Conservation (phyloP, 2,113 vertebrate species). For the Oplegnathus fasciatus region DNA sequence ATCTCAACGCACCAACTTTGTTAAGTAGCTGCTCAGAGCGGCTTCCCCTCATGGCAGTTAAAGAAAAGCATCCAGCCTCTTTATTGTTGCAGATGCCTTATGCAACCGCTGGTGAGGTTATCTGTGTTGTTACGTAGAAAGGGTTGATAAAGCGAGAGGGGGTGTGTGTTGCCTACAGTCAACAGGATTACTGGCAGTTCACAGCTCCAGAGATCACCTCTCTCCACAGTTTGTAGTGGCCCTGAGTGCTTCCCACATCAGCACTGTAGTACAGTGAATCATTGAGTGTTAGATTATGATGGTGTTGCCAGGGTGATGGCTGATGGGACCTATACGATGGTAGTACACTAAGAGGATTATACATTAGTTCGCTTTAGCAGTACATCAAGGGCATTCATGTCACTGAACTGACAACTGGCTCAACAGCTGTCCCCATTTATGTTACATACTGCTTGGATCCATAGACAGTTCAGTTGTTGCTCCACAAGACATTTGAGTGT, state of each 20-base stretch:
- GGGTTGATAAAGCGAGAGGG: slow-evolving; percentile 25
- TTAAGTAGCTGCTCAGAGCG: slow-evolving; percentile 35
- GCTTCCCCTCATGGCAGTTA: slow-evolving; percentile 4
- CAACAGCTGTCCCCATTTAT: slow-evolving; percentile 33
- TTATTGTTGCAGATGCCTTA: slow-evolving; percentile 43
- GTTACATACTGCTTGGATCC: not conserved
- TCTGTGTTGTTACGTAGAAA: slow-evolving; percentile 27
- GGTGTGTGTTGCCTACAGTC: slow-evolving; percentile 35
- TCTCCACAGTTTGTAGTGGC: slow-evolving; percentile 52
- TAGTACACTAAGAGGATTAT: slow-evolving; percentile 76
- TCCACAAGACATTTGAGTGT: slow-evolving; percentile 1
- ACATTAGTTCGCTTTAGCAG: slow-evolving; percentile 43
- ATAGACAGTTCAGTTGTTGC: not conserved
- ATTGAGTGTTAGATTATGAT: slow-evolving; percentile 55
- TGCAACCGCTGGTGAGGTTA: slow-evolving; percentile 45
- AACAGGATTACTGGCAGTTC: slow-evolving; percentile 51
- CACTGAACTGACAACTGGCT: slow-evolving; percentile 20
- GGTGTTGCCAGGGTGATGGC: slow-evolving; percentile 68
- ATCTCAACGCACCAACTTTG: slow-evolving; percentile 39
- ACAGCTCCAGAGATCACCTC: slow-evolving; percentile 42
- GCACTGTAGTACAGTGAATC: slow-evolving; percentile 52
- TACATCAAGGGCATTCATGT: slow-evolving; percentile 42
- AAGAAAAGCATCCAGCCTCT: slow-evolving; percentile 17
- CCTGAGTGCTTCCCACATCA: slow-evolving; percentile 67
- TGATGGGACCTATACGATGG: slow-evolving; percentile 56